Conservation (phyloP, 1,140 invertebrate genomes). For the Ceratina calcarata region DNA sequence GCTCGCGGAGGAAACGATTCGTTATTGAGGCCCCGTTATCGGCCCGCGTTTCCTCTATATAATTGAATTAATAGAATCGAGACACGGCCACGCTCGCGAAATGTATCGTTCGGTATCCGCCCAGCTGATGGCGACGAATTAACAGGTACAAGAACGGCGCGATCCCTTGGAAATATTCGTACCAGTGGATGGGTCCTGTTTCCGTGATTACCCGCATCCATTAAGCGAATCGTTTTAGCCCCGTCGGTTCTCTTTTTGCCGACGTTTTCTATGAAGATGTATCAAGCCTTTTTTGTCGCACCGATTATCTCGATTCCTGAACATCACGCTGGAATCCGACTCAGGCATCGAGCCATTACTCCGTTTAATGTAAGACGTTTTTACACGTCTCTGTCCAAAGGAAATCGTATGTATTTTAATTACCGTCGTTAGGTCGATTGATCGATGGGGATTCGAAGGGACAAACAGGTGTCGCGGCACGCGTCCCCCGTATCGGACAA, state of each 20-base stretch:
- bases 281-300: too few relatives aligned
- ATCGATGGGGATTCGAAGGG: too few relatives aligned
- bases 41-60: constrained; percentile 56
- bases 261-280: too few relatives aligned
- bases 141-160: constrained; percentile 38
- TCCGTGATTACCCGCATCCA: constrained; percentile 43
- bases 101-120: constrained; percentile 27
- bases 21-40: constrained; percentile 56
- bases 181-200: constrained; percentile 2
- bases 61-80: constrained; percentile 63
- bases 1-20: constrained; percentile 52
- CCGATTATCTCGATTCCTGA: too few relatives aligned
- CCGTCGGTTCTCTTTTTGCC: too few relatives aligned
- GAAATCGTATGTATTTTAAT: too few relatives aligned
- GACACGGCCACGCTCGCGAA: constrained; percentile 28
- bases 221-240: constrained; percentile 17
- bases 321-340: too few relatives aligned
- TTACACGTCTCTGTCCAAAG: too few relatives aligned
- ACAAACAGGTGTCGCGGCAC: not conserved
- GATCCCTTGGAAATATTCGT: constrained; percentile 38
- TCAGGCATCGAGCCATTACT: too few relatives aligned
- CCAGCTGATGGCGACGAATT: constrained; percentile 42
- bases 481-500: not conserved
- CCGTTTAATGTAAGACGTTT: too few relatives aligned
- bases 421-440: too few relatives aligned